Percentiles rank a stretch among this genome's conserved stretches.
These are phyloP conservation scores for Lepidiolamprologus cunningtoni DNA, from an alignment of 2,113 vertebrate genomes.

Conservation along the genomic window DNA sequence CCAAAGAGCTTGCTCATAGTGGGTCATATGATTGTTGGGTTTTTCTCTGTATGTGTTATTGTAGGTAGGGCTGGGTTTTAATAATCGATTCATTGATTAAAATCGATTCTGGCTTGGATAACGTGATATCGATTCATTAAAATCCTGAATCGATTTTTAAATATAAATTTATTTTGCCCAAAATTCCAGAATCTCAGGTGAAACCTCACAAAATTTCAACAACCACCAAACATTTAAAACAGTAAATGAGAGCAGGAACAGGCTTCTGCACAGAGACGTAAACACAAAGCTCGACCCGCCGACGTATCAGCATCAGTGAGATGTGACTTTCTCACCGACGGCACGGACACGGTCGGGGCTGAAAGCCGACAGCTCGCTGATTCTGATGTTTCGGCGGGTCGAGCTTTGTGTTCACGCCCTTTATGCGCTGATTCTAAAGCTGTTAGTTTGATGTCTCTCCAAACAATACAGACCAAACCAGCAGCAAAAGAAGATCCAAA, in stretches of 20 bases:
- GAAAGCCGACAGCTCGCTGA: too few relatives aligned
- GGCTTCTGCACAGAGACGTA: rapidly evolving
- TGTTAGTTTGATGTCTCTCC: rapidly evolving
- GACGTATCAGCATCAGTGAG: rapidly evolving
- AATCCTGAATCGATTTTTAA: rapidly evolving
- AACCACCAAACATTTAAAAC: not conserved
- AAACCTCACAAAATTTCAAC: rapidly evolving
- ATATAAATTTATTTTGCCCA: not conserved
- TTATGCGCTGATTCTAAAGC: rapidly evolving
- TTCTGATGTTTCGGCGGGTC: rapidly evolving
- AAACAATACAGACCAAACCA: too few relatives aligned
- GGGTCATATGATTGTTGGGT: not conserved
- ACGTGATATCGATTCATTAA: not conserved
- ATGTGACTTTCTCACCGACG: too few relatives aligned
- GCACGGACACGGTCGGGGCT: too few relatives aligned
- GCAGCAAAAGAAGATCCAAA: too few relatives aligned
- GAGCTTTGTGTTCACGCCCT: rapidly evolving
- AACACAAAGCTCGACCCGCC: rapidly evolving
- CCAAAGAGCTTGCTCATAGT: not conserved
- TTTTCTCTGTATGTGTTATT: not conserved
- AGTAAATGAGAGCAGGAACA: rapidly evolving
- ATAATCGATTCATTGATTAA: not conserved
- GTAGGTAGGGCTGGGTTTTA: rapidly evolving
- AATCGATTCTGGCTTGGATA: not conserved
- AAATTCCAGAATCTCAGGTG: not conserved